These are phyloP conservation scores for Leucopsar rothschildi DNA, from an alignment of 2,113 vertebrate species.

Conservation along the genomic window DNA sequence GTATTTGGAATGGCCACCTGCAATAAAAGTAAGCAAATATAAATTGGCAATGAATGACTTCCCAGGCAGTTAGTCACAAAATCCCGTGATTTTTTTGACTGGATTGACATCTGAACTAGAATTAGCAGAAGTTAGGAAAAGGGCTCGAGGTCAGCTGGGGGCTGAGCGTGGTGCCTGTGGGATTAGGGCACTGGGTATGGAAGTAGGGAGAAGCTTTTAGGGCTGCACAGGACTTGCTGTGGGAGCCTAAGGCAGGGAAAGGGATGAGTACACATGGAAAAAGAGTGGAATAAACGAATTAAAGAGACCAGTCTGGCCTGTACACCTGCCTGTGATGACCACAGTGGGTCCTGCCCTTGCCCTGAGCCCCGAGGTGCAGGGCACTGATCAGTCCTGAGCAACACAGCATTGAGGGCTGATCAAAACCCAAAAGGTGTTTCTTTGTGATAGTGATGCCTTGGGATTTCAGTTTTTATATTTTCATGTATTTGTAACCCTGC, in stretches of 20 bases:
- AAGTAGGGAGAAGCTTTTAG: neutral
- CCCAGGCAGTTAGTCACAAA: neutral
- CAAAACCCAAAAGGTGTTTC: neutral
- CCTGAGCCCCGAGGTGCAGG: neutral
- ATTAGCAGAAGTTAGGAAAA: neutral
- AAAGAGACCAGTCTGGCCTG: accelerated
- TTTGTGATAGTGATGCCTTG: neutral
- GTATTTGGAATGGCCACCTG: neutral
- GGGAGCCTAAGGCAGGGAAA: neutral
- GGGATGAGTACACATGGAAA: neutral
- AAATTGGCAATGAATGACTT: neutral
- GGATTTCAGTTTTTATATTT: neutral
- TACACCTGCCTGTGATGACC: neutral
- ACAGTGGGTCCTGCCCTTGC: neutral
- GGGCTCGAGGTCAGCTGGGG: neutral
- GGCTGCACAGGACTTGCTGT: neutral
- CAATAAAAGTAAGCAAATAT: neutral
- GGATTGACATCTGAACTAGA: neutral
- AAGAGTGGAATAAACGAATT: neutral
- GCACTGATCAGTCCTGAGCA: neutral
- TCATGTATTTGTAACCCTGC: neutral
- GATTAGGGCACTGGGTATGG: neutral
- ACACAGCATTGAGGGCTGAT: neutral
- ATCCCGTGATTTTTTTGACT: neutral
- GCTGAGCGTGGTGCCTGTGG: neutral